Conservation (phyloP, 1,140 invertebrate genomes). For the Drosophila cardini region DNA sequence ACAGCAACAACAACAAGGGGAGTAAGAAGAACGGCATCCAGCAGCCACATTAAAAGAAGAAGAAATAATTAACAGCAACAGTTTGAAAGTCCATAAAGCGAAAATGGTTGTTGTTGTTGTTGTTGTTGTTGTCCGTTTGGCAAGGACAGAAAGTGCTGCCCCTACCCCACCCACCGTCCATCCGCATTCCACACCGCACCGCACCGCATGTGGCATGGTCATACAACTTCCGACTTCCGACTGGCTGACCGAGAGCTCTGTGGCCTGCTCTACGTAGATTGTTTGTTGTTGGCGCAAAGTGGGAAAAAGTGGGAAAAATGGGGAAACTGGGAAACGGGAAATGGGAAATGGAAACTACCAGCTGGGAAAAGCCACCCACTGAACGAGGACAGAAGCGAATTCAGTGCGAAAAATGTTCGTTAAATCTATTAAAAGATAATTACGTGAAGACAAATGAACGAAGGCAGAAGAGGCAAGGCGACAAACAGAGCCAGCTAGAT, state of each 20-base stretch:
- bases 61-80: constrained; percentile 83
- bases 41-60: constrained; percentile 80
- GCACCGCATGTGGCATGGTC: constrained; percentile 78
- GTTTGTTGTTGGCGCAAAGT: constrained; percentile 41
- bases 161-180: neutral
- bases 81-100: constrained; percentile 83
- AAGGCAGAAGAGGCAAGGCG: constrained; percentile 6
- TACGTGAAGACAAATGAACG: constrained; percentile 81
- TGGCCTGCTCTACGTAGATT: constrained; percentile 19
- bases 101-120: constrained; percentile 51
- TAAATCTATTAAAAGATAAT: constrained; percentile 84
- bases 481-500: neutral
- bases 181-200: no score
- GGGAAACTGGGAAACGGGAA: neutral
- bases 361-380: neutral
- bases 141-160: neutral
- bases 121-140: neutral
- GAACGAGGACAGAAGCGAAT: constrained; percentile 60
- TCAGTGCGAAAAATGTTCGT: constrained; percentile 80
- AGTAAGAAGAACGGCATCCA: constrained; percentile 68
- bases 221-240: constrained; percentile 80
- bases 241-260: constrained; percentile 53
- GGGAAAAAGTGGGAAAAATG: neutral
- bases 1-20: constrained; percentile 15
- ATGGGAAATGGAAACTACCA: constrained; percentile 9